Conservation (phyloP, 2,888 invertebrate genomes). For the Atherix ibis region DNA sequence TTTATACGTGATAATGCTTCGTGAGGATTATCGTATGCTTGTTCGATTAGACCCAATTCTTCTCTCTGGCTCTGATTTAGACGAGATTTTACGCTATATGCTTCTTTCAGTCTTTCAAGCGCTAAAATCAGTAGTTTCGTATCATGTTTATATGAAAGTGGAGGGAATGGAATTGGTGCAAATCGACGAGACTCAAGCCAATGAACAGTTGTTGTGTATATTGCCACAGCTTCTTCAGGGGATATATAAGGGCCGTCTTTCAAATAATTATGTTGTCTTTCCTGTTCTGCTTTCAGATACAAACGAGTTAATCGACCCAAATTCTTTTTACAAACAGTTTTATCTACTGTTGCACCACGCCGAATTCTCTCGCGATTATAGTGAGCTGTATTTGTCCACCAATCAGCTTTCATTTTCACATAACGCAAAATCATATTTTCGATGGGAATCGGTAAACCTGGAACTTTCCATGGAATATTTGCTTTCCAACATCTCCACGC, state of each 20-base stretch:
- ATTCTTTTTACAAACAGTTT: constrained; percentile 99
- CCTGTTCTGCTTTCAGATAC: constrained; percentile 96
- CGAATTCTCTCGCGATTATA: constrained; percentile 98
- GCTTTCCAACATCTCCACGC: constrained; percentile 99
- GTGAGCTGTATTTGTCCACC: constrained; percentile 99
- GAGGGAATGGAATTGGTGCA: constrained; percentile 98
- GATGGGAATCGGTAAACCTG: constrained; percentile 95
- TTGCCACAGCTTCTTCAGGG: constrained; percentile 98
- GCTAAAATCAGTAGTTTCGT: constrained; percentile 95
- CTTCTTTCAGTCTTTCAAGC: constrained; percentile 89
- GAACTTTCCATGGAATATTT: constrained; percentile 99
- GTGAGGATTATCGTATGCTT: constrained; percentile 99
- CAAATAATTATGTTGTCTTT: constrained; percentile 96
- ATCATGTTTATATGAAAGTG: constrained; percentile 98
- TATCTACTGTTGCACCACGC: constrained; percentile 98
- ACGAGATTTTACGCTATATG: constrained; percentile 93
- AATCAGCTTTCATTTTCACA: constrained; percentile 99
- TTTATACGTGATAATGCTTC: constrained; percentile 98
- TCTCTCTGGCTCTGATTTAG: constrained; percentile 98
- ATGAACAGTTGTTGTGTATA: constrained; percentile 98
- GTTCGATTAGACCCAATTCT: constrained; percentile 95
- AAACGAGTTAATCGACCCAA: constrained; percentile 91
- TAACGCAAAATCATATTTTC: constrained; percentile 99
- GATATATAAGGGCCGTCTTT: constrained; percentile 99
- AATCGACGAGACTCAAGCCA: constrained; percentile 98